Percentiles rank a stretch among this genome's conserved stretches.
These are phyloP conservation scores for Tiliqua scincoides DNA, from an alignment of 2,113 vertebrate species.

Conservation along the genomic window DNA sequence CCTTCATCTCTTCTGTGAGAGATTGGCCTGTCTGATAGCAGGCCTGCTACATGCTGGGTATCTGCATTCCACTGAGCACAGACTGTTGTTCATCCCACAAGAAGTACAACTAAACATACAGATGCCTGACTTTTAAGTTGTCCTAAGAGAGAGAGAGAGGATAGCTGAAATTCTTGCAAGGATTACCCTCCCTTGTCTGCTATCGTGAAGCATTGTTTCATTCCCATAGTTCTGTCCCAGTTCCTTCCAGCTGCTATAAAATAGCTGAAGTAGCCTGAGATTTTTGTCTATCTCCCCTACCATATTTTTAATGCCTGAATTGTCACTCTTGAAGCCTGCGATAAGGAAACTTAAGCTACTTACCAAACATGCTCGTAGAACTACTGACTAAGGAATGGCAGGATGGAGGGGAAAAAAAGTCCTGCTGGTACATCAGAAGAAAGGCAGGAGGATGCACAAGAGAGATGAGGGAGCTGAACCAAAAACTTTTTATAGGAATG, in stretches of 20 bases:
- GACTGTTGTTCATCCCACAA: not conserved
- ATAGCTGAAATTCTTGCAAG: not conserved
- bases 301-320: not conserved
- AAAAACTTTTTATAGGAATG: not conserved
- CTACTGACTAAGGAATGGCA: not conserved
- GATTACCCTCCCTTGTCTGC: not conserved
- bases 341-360: slow-evolving; percentile 20
- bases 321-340: not conserved
- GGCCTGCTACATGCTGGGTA: not conserved
- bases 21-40: not conserved
- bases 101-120: not conserved
- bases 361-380: not conserved
- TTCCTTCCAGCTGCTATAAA: not conserved
- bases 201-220: not conserved
- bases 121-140: not conserved
- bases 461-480: not conserved
- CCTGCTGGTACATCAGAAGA: not conserved
- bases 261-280: not conserved
- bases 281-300: not conserved
- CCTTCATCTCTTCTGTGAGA: not conserved
- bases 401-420: not conserved
- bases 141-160: not conserved
- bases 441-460: not conserved
- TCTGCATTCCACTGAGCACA: not conserved
- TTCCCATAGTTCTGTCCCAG: not conserved